Percentiles rank a stretch among this genome's conserved stretches.
phyloP scores from a whole-genome alignment of 2,113 vertebrate genomes.

The Hucho hucho region DNA sequence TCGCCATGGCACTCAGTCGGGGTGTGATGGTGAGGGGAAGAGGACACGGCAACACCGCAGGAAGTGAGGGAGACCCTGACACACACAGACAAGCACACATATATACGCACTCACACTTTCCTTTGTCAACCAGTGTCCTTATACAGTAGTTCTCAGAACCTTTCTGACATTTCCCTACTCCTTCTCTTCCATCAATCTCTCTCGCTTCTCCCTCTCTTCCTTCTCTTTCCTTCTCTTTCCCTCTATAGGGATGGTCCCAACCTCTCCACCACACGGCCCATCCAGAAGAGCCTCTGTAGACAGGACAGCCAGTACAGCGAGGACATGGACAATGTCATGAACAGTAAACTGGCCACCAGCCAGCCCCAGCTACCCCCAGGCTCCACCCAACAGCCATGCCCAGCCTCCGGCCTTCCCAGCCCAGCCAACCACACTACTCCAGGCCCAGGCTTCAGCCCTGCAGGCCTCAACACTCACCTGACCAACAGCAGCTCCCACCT shows the following conservation, averaged over 20 bases:
- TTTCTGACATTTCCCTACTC: neutral
- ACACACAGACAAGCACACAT: too few species aligned
- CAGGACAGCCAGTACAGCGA: constrained; percentile 82
- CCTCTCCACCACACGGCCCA: constrained; percentile 88
- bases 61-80: constrained; percentile 72
- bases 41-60: constrained; percentile 80
- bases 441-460: constrained; percentile 62
- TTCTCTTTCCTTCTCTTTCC: neutral
- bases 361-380: constrained; percentile 54
- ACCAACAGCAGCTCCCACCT: constrained; percentile 60
- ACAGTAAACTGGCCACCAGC: constrained; percentile 83
- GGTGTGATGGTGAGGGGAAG: constrained; percentile 74
- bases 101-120: neutral
- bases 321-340: constrained; percentile 87
- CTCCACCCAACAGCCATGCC: constrained; percentile 47
- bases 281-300: constrained; percentile 84
- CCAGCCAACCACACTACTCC: constrained; percentile 67
- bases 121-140: neutral
- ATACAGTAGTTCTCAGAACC: neutral
- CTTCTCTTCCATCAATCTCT: neutral
- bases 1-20: constrained; percentile 73
- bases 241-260: constrained; percentile 77
- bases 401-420: constrained; percentile 72
- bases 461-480: constrained; percentile 54
- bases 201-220: neutral